Base-by-base conservation (phyloP, 2,113 vertebrate genomes). In the Mustelus asterias region DNA sequence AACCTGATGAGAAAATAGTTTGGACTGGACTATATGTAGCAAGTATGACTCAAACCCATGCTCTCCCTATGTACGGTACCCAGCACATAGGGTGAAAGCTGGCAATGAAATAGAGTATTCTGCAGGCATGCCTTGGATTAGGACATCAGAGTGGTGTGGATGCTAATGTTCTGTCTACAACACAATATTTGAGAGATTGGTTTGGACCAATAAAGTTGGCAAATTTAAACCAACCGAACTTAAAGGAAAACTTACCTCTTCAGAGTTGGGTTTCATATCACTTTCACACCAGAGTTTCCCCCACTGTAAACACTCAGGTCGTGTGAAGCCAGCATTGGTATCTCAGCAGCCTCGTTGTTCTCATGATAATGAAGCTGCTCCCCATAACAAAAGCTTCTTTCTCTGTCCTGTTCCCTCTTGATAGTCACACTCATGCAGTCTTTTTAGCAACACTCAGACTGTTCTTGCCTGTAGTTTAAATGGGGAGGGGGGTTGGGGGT, bases 311-410 rank as follows among this genome's bases (percentile, higher is more conserved):
- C 89, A 93, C 67, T 95, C 93, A 95, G 63, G 93, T 95, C 93
- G 67, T 72, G 93, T 95, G 93, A 95, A 70, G 93, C 93, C 93
- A 95, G 93, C 70, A 44, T 95, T 95, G 93, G 41, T 95, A 95
- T 95, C 93, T 72, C 67, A 70, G 93, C 67, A 72, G 93, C 67
- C 93, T 95, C 93, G 65, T 95, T 72, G 93, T 95, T 95, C 93
- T 95, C 93, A 95, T 95, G 93, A 95, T 95, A 95, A 95, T 95
- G 93, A 95, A 95, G 93, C 93, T 95, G 67, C 93, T 70, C 67
- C 93, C 93, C 93, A 95, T 95, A 70, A 95, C 93, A 95, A 93
- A 93, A 93, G 89, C 89, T 93, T 37, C 89, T 93, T 93, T 93
- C 89, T 93, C 89, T 93, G 60, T 93, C 60, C n/a, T 37, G 89